Conservation (phyloP, 2,113 vertebrate genomes). For the Sturnus vulgaris region DNA sequence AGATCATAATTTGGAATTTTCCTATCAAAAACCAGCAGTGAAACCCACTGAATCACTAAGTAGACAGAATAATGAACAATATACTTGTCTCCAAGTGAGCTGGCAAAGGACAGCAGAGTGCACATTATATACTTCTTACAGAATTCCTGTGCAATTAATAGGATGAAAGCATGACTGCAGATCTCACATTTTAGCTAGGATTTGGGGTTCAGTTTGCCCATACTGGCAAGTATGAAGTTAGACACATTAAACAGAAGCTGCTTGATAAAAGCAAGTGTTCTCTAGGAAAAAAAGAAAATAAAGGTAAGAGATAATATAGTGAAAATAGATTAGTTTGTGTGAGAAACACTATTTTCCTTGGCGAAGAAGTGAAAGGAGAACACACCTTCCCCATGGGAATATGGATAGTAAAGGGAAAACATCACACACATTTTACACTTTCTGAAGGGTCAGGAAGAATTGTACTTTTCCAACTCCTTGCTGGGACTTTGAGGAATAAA, state of each 20-base stretch:
- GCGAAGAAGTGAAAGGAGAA: background rate
- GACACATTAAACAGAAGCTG: background rate
- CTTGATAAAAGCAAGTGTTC: background rate
- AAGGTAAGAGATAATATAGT: background rate
- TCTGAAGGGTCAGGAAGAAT: background rate
- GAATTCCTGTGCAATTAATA: background rate
- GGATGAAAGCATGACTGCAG: background rate
- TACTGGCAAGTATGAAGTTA: background rate
- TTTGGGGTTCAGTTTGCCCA: background rate
- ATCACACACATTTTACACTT: background rate
- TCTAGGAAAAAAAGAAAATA: background rate
- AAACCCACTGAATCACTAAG: background rate
- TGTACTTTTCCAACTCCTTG: background rate
- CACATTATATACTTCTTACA: background rate
- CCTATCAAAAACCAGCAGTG: background rate
- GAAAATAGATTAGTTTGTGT: background rate
- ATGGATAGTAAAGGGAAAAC: background rate
- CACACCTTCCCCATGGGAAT: background rate
- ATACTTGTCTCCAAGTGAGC: background rate
- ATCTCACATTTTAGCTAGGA: background rate
- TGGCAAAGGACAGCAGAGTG: background rate
- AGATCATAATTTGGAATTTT: background rate
- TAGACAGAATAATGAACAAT: background rate
- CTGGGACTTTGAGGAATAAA: slow-evolving; percentile 1
- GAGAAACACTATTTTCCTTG: background rate